phyloP scores from a whole-genome alignment of 2,113 vertebrate genomes.

The Passer montanus region DNA sequence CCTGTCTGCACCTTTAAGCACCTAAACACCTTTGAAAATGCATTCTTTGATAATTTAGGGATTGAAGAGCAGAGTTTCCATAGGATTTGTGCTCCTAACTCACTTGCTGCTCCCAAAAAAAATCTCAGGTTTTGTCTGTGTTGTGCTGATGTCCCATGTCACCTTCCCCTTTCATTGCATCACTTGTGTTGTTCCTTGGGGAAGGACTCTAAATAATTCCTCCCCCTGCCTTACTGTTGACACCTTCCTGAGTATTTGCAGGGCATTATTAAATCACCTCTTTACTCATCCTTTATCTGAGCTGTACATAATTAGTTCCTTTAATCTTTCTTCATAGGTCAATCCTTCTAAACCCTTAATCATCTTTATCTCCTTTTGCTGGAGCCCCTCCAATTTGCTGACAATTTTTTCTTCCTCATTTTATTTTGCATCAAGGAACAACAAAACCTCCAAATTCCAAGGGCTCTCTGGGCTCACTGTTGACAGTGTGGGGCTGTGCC shows the following conservation, averaged over 20 bases:
- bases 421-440: constrained; percentile 18
- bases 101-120: neutral
- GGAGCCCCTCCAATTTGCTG: constrained; percentile 60
- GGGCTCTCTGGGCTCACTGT: neutral
- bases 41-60: neutral
- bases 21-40: neutral
- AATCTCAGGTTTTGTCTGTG: neutral
- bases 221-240: constrained; percentile 30
- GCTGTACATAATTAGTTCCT: constrained; percentile 72
- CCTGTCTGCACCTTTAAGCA: constrained; percentile 1
- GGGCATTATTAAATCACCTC: constrained; percentile 64
- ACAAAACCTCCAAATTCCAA: neutral
- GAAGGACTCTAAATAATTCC: constrained; percentile 46
- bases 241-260: constrained; percentile 57
- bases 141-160: neutral
- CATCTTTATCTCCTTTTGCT: constrained; percentile 64
- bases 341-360: constrained; percentile 70
- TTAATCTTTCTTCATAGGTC: constrained; percentile 73
- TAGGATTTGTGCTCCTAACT: neutral
- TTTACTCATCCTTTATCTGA: constrained; percentile 70
- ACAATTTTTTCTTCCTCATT: neutral
- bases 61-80: neutral
- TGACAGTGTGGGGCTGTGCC: neutral
- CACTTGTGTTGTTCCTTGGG: neutral
- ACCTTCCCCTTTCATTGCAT: constrained; percentile 10